phyloP scores from a whole-genome alignment of 2,113 vertebrate species.

The Rhabdomys dilectus region DNA sequence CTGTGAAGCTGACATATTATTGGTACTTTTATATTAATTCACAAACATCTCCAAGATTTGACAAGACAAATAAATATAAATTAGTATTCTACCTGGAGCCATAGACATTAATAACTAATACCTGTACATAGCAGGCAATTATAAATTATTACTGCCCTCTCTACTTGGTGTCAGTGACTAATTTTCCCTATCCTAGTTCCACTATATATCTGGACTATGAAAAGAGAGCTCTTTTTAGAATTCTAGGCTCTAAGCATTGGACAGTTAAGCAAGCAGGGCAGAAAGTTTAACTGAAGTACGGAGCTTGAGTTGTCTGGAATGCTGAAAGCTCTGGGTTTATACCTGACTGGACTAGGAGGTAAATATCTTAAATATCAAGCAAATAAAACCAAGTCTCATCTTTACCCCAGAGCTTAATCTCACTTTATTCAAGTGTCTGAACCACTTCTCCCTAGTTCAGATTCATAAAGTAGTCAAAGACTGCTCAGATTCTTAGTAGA shows the following conservation, averaged over 20 bases:
- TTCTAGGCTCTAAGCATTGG: neutral
- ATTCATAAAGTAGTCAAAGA: conserved; percentile 49
- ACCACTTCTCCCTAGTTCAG: neutral
- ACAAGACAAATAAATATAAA: conserved; percentile 2
- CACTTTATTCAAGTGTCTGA: neutral
- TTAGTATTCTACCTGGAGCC: too few species aligned
- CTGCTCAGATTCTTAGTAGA: conserved; percentile 38
- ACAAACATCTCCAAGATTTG: conserved; percentile 35
- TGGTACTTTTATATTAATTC: conserved; percentile 22
- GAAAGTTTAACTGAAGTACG: neutral
- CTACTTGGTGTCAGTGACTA: too few species aligned
- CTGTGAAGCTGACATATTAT: neutral
- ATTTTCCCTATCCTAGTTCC: neutral
- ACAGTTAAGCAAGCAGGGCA: neutral
- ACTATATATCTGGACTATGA: neutral
- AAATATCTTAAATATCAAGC: conserved; percentile 43
- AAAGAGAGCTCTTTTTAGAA: neutral
- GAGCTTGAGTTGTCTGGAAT: too few species aligned
- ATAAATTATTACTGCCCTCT: too few species aligned
- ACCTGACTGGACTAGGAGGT: neutral
- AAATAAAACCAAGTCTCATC: neutral
- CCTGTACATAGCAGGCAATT: too few species aligned
- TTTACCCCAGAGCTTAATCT: neutral
- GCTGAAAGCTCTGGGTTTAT: neutral
- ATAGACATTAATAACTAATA: too few species aligned